phyloP scores from a whole-genome alignment of 2,888 invertebrate species.

The Globia sparganii region DNA sequence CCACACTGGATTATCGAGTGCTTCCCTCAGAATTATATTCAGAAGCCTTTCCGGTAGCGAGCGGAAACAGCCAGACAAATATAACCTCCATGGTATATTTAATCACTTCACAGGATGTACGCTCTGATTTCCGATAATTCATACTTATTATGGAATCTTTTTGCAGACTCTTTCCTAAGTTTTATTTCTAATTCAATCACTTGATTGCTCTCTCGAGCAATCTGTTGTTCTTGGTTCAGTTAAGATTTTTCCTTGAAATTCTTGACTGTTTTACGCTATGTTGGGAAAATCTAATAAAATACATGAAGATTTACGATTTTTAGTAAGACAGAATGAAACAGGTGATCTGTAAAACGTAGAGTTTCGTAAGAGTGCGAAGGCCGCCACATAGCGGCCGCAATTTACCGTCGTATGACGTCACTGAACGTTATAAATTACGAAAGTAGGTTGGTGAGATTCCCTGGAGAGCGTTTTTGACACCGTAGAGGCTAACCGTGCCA shows the following conservation, averaged over 20 bases:
- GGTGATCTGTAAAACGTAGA: background rate
- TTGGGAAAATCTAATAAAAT: background rate
- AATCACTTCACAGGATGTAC: conserved; percentile 7
- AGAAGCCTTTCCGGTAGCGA: conserved; percentile 3
- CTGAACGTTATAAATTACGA: background rate
- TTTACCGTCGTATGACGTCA: background rate
- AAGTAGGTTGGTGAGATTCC: background rate
- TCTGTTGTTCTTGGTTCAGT: background rate
- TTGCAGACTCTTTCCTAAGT: background rate
- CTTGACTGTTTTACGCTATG: background rate
- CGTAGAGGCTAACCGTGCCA: background rate
- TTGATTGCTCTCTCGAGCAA: background rate
- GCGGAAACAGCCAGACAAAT: background rate
- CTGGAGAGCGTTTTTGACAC: background rate
- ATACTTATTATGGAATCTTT: background rate
- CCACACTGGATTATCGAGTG: background rate
- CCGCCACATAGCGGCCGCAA: background rate
- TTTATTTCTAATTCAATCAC: background rate
- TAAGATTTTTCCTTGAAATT: background rate
- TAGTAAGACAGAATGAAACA: background rate
- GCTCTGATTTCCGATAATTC: conserved; percentile 4
- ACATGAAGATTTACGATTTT: background rate
- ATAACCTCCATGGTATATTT: conserved; percentile 24
- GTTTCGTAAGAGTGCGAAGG: background rate
- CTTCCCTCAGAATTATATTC: conserved; percentile 4